A percentile compares a stretch with the other conserved stretches of the same genome.
Evolutionary conservation across 2,888 invertebrate species (phyloP).

Genomic region (Limenitis arthemis): DNA sequence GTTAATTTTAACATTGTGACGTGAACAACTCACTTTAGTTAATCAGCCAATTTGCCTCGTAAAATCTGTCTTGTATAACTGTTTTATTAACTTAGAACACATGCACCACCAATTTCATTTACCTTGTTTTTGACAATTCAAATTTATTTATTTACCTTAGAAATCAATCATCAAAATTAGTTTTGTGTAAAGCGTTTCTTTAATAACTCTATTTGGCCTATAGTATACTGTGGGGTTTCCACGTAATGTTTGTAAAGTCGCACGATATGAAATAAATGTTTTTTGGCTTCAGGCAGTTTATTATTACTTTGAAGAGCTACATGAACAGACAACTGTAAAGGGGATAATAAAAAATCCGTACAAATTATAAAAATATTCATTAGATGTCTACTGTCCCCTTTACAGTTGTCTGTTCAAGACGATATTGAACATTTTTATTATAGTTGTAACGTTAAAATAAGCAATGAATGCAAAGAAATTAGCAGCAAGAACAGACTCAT

Average conservation of each 20-base stretch:
- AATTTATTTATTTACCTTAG: slow-evolving; percentile 21
- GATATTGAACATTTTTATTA: background rate
- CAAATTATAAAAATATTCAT: slow-evolving; percentile 46
- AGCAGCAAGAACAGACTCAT: too few species aligned
- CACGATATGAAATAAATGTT: slow-evolving; percentile 65
- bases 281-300: slow-evolving; percentile 71
- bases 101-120: too few species aligned
- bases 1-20: too few species aligned
- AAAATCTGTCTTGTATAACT: too few species aligned
- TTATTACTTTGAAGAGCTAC: slow-evolving; percentile 64
- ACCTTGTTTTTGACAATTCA: too few species aligned
- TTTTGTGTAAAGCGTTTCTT: slow-evolving; percentile 61
- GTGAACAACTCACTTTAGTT: too few species aligned
- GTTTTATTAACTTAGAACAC: too few species aligned
- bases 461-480: too few species aligned
- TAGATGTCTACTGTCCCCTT: slow-evolving; percentile 44
- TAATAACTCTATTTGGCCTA: slow-evolving; percentile 63
- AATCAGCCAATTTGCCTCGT: too few species aligned
- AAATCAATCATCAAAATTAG: slow-evolving; percentile 58
- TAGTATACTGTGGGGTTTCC: slow-evolving; percentile 58
- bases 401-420: background rate
- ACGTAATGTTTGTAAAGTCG: slow-evolving; percentile 51
- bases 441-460: too few species aligned
- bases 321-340: slow-evolving; percentile 46
- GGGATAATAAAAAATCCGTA: slow-evolving; percentile 36